Evolutionary conservation across 2,888 invertebrate species (phyloP), one percentile per base, ranked within the genome.

Genomic region (Zygaena filipendulae): DNA sequence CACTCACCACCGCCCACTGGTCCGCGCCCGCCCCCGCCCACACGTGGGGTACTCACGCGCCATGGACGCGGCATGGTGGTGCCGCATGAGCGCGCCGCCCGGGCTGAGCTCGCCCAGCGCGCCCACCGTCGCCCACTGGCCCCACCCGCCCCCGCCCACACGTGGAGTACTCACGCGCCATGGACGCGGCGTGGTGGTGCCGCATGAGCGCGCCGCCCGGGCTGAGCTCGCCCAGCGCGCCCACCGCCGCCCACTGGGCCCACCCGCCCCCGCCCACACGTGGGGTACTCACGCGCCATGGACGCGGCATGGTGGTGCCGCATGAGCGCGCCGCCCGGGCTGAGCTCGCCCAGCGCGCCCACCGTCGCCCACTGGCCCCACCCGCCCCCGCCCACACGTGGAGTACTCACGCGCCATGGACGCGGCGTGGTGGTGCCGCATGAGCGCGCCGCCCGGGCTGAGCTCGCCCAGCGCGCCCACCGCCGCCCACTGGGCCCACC

Each of bases 121-220:
- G n/a, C n/a, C n/a, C n/a, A n/a, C n/a, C n/a, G n/a, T n/a, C n/a
- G n/a, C n/a, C n/a, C n/a, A n/a, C n/a, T n/a, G n/a, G n/a, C n/a
- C n/a, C n/a, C n/a, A n/a, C n/a, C n/a, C n/a, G n/a, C n/a, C n/a
- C n/a, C n/a, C n/a, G n/a, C n/a, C n/a, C n/a, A n/a, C n/a, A n/a
- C n/a, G n/a, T n/a, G n/a, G n/a, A n/a, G n/a, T 39, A 77, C 85
- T 82, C 68, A 89, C 89, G 88, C 36, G 90, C 88, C 59, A 88
- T 82, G 30, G 86, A 87, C 39, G 90, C 90, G 49, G 91, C 90
- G 51, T 89, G 87, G 57, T 91, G 90, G 20, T 91, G 91, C 40
- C 93, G 84, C 95, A 96, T 95, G 18, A 96, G 82, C 13, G 89
- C 87, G 11, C 95, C 95, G 29, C 95, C 95, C 1, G 95, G 95